Conservation (phyloP, 2,113 vertebrate species). For the Grus americana region DNA sequence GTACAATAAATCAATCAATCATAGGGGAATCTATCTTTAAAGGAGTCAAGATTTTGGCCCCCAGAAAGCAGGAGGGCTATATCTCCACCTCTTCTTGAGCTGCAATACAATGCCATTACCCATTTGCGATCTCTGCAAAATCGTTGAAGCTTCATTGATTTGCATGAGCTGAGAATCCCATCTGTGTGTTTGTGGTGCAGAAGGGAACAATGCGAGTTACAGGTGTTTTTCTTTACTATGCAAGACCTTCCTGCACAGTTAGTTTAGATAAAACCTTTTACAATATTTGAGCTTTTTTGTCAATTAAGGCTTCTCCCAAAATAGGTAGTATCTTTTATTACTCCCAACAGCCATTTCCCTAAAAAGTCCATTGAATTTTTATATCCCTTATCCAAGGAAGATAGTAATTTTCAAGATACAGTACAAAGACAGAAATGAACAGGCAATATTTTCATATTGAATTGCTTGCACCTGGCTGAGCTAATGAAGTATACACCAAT, state of each 20-base stretch:
- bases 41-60: not conserved
- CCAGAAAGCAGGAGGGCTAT: not conserved
- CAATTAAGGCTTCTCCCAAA: slow-evolving; percentile 4
- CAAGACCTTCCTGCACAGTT: not conserved
- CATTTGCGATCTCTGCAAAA: not conserved
- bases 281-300: not conserved
- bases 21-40: not conserved
- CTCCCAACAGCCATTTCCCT: not conserved
- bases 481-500: not conserved
- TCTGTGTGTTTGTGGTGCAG: not conserved
- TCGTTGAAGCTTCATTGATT: not conserved
- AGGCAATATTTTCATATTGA: not conserved
- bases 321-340: not conserved
- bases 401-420: not conserved
- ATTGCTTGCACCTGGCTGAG: not conserved
- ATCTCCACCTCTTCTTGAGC: not conserved
- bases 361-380: not conserved
- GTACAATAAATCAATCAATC: not conserved
- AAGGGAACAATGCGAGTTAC: not conserved
- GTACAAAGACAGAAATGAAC: not conserved
- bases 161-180: not conserved
- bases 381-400: not conserved
- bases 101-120: not conserved
- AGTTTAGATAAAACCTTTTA: not conserved
- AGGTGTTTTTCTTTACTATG: not conserved